Evolutionary conservation across 2,888 invertebrate species (phyloP).

Genomic region (Tineola bisselliella): DNA sequence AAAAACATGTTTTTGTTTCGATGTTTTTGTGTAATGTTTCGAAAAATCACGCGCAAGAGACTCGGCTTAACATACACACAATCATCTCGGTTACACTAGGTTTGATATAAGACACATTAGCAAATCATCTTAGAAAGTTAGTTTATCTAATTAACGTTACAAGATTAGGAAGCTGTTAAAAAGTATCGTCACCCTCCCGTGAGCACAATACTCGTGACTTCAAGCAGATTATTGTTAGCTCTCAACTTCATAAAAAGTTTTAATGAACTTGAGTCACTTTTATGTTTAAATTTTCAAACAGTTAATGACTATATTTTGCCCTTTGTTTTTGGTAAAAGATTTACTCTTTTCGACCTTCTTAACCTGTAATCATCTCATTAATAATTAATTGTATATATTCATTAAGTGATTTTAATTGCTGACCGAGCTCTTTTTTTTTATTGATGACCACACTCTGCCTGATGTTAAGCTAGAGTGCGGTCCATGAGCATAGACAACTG

Average conservation of each 20-base stretch:
- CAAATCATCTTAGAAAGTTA: too few relatives aligned
- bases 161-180: neutral
- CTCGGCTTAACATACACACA: too few relatives aligned
- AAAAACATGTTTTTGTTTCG: too few relatives aligned
- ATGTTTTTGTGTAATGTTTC: too few relatives aligned
- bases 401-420: neutral
- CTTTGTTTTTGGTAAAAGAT: neutral
- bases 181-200: neutral
- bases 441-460: too few relatives aligned
- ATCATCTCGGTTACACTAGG: too few relatives aligned
- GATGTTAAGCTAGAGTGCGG: too few relatives aligned
- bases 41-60: too few relatives aligned
- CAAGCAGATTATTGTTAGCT: neutral
- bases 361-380: neutral
- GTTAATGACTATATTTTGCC: slow-evolving; percentile 1
- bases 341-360: neutral
- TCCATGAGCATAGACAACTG: too few relatives aligned
- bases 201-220: neutral
- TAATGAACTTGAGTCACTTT: slow-evolving; percentile 4
- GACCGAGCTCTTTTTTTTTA: too few relatives aligned
- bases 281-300: slow-evolving; percentile 8
- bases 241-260: slow-evolving; percentile 2
- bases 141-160: neutral
- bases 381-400: neutral
- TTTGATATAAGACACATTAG: too few relatives aligned